phyloP scores from a whole-genome alignment of 2,888 invertebrate species.

The Psylliodes chrysocephalus region DNA sequence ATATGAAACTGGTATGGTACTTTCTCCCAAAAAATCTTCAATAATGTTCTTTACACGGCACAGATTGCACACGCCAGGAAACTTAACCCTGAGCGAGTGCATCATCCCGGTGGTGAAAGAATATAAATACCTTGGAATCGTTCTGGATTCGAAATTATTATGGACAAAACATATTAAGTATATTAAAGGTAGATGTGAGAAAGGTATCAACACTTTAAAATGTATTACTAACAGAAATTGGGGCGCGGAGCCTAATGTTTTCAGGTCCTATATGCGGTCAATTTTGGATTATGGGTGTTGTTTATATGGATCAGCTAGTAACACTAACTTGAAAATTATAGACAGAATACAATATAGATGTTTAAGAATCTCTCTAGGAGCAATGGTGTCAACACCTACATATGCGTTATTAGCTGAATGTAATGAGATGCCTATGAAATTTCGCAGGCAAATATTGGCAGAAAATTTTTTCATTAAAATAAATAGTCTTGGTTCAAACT shows the following conservation, averaged over 20 bases:
- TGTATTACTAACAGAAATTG: not conserved
- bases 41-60: not conserved
- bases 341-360: conserved; percentile 2
- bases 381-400: conserved; percentile 4
- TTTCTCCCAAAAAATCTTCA: not conserved
- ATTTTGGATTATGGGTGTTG: conserved; percentile 5
- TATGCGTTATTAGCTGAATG: not conserved
- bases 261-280: conserved; percentile 5
- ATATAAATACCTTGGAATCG: not conserved
- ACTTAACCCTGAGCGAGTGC: not conserved
- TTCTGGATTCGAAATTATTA: not conserved
- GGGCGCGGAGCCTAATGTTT: conserved; percentile 14
- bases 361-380: conserved; percentile 11
- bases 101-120: not conserved
- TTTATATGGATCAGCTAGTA: conserved; percentile 13
- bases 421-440: too few relatives aligned
- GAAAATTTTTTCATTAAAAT: too few relatives aligned
- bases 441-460: too few relatives aligned
- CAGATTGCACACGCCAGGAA: not conserved
- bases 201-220: not conserved
- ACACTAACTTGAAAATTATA: not conserved
- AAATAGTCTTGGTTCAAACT: too few relatives aligned
- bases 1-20: too few relatives aligned
- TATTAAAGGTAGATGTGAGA: not conserved
- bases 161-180: not conserved